phyloP scores from a whole-genome alignment of 2,888 invertebrate species.

The Tenthredo notha region DNA sequence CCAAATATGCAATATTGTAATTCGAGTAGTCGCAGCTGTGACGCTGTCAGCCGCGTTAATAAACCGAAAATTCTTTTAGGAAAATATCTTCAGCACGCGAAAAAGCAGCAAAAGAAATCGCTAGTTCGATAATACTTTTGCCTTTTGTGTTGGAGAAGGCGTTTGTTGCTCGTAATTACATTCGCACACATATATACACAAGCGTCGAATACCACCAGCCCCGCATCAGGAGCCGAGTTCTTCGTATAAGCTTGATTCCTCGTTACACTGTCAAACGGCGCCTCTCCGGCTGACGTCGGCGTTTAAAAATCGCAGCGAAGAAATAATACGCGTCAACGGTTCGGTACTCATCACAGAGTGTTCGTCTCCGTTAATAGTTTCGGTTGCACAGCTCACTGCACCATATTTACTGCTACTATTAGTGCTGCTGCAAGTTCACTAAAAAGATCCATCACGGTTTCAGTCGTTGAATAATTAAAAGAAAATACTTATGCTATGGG shows the following conservation, averaged over 20 bases:
- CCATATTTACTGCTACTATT: not conserved
- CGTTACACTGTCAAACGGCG: slow-evolving; percentile 31
- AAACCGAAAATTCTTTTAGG: not conserved
- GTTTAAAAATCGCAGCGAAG: slow-evolving; percentile 31
- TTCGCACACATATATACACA: not conserved
- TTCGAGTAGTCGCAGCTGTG: slow-evolving; percentile 18
- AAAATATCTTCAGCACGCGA: not conserved
- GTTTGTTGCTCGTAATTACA: slow-evolving; percentile 24
- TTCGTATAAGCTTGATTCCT: slow-evolving; percentile 22
- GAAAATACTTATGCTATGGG: not conserved
- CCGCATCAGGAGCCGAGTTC: slow-evolving; percentile 35
- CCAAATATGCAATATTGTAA: slow-evolving; percentile 9
- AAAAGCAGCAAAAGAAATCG: not conserved
- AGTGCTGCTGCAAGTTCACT: not conserved
- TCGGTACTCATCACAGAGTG: not conserved
- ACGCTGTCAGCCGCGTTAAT: slow-evolving; percentile 19
- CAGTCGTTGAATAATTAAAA: not conserved
- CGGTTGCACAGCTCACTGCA: not conserved
- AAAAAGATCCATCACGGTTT: not conserved
- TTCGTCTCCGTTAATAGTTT: slow-evolving; percentile 16
- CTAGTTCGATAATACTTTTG: not conserved
- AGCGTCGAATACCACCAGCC: slow-evolving; percentile 12
- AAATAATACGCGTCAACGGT: slow-evolving; percentile 28
- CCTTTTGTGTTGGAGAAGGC: not conserved
- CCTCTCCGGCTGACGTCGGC: slow-evolving; percentile 47